phyloP scores from a whole-genome alignment of 2,797 vertebrate species.

The Silurus lanzhouensis region DNA sequence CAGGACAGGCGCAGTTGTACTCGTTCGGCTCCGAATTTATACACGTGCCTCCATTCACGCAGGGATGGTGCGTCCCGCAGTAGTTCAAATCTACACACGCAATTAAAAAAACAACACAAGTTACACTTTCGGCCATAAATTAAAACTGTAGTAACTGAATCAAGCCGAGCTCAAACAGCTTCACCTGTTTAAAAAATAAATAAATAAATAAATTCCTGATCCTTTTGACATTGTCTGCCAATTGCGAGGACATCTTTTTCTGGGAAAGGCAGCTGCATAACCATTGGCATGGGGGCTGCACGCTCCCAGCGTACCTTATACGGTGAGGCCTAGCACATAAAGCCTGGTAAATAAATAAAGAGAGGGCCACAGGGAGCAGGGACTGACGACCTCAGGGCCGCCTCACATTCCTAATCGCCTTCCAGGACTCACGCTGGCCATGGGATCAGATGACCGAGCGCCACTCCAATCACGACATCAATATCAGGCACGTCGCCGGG shows the following conservation, averaged over 20 bases:
- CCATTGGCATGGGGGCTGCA: conserved; percentile 17
- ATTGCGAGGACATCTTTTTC: conserved; percentile 32
- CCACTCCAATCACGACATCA: conserved; percentile 69
- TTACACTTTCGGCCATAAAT: neutral
- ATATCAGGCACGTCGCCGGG: conserved; percentile 38
- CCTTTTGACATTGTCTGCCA: conserved; percentile 37
- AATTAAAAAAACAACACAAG: neutral
- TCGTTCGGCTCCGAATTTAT: conserved; percentile 91
- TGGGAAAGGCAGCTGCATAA: conserved; percentile 44
- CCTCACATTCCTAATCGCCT: conserved; percentile 72
- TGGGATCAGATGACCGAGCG: conserved; percentile 68
- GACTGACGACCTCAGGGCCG: conserved; percentile 59
- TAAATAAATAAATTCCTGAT: neutral
- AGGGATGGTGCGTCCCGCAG: conserved; percentile 92
- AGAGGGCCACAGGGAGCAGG: conserved; percentile 66
- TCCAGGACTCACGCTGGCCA: conserved; percentile 61
- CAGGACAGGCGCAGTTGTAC: conserved; percentile 88
- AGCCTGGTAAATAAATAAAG: conserved; percentile 77
- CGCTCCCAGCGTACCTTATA: conserved; percentile 48
- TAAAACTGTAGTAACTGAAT: conserved; percentile 2
- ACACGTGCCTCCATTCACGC: conserved; percentile 90
- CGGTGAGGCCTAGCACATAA: conserved; percentile 58
- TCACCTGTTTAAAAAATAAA: neutral
- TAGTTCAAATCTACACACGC: conserved; percentile 84
- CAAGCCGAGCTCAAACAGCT: neutral